Evolutionary conservation across 2,888 invertebrate genomes (phyloP).

Genomic region (Caenorhabditis virilis): DNA sequence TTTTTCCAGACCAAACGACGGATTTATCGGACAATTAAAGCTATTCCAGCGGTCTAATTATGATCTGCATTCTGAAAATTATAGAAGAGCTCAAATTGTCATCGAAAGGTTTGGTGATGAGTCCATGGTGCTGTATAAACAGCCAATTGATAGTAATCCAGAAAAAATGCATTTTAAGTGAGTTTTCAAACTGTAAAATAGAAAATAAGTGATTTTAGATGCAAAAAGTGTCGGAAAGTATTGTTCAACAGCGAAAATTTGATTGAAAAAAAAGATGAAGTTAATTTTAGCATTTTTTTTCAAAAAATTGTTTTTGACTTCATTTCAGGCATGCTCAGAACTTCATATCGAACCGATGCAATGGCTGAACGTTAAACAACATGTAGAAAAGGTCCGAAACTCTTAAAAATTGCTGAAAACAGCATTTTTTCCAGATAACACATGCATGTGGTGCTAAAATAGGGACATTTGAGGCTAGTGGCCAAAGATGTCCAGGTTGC

Average conservation of each 20-base stretch:
- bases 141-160: slow-evolving; percentile 10
- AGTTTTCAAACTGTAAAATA: not conserved
- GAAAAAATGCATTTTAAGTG: slow-evolving; percentile 17
- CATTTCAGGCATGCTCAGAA: slow-evolving; percentile 7
- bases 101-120: not conserved
- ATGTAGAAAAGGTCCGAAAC: slow-evolving; percentile 3
- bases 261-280: not conserved
- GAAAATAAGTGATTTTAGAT: slow-evolving; percentile 10
- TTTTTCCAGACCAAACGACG: slow-evolving; percentile 22
- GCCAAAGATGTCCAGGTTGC: slow-evolving; percentile 15
- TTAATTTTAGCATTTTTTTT: not conserved
- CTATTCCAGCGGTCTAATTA: slow-evolving; percentile 19
- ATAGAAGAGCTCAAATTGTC: slow-evolving; percentile 1
- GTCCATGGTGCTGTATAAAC: not conserved
- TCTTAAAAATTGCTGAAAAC: not conserved
- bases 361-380: slow-evolving; percentile 11
- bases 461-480: slow-evolving; percentile 10
- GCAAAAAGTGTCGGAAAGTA: slow-evolving; percentile 20
- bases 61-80: not conserved
- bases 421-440: slow-evolving; percentile 2
- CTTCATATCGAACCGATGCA: slow-evolving; percentile 23
- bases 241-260: slow-evolving; percentile 16
- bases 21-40: slow-evolving; percentile 21
- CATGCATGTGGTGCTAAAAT: slow-evolving; percentile 28
- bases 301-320: not conserved